Base-by-base conservation (phyloP, 2,113 vertebrate species). In the Lichenostomus cassidix region DNA sequence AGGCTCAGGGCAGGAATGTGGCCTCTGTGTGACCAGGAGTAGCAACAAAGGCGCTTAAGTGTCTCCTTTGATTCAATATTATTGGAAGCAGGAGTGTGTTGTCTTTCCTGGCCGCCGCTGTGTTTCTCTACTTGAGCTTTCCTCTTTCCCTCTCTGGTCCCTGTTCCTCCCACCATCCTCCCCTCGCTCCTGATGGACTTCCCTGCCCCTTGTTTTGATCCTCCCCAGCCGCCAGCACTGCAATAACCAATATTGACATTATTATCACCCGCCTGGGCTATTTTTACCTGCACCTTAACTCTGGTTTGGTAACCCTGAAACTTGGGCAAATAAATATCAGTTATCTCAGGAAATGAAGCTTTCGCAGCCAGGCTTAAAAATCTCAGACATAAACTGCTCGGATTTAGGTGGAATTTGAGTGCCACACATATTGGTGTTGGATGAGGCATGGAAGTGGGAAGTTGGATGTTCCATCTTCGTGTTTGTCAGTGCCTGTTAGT, bases 1-100 rank as follows among this genome's bases (percentile, higher is more conserved):
- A 56, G 94, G 87, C 69, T 87, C 53, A 31, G 82, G 92, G 89
- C 53, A 60, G 60, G 80, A 94, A 69, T 67, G 91, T 79, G 91
- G 89, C 81, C 80, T 94, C 73, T 56, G 24, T 23, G 69, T 69
- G 87, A 92, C 89, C 91, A 84, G 2, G 11, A 47, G 90, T 46
- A 84, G 89, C 92, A 87, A 73, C 87, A 79, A 75, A 89, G 91
- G 65, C 31, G 73, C 84, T 85, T 15, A 53, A 85, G 70, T 60
- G 81, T 82, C 41, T 14, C 58, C 69, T 76, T 85, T 58, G 78
- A 78, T 64, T 89, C 77, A 33, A 7, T 89, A 37, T 92, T 88
- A 41, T 86, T 91, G 52, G 81, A 84, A 92, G 84, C 58, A 49
- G 28, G 83, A 92, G 89, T 37, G 25, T 58, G 81, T 74, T 94